These are phyloP conservation scores for Ditylenchus dipsaci DNA, from an alignment of 1,140 invertebrate genomes.

Conservation along the genomic window DNA sequence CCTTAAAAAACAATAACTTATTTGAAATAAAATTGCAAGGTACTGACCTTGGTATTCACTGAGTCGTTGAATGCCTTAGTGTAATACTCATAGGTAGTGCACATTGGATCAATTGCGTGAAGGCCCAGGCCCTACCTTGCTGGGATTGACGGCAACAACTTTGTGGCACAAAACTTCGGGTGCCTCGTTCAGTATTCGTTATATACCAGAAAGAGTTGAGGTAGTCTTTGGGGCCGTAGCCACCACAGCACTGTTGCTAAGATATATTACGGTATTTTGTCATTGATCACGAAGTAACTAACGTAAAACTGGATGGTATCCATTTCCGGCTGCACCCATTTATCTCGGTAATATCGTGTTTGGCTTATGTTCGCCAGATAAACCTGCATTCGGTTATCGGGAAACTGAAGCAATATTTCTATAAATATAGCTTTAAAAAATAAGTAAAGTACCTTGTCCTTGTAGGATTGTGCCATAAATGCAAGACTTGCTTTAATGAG, in stretches of 20 bases:
- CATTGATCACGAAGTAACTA: constrained; percentile 8
- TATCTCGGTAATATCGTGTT: constrained; percentile 54
- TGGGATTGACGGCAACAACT: constrained; percentile 56
- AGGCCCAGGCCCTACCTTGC: constrained; percentile 49
- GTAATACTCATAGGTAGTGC: constrained; percentile 52
- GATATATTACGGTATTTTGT: not conserved
- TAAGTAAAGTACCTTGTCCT: constrained; percentile 41
- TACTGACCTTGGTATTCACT: constrained; percentile 36
- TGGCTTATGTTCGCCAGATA: constrained; percentile 52
- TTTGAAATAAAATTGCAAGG: not conserved
- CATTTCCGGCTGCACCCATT: constrained; percentile 54
- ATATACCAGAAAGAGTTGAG: constrained; percentile 54
- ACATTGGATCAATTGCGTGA: constrained; percentile 51
- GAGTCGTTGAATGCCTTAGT: constrained; percentile 45
- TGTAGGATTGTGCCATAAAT: constrained; percentile 38
- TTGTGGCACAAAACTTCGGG: constrained; percentile 47
- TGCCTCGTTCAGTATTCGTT: constrained; percentile 55
- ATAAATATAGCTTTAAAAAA: constrained; percentile 1
- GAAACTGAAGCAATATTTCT: constrained; percentile 47
- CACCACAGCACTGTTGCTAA: constrained; percentile 57
- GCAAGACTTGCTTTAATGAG: constrained; percentile 40
- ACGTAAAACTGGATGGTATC: constrained; percentile 54
- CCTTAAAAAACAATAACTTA: not conserved
- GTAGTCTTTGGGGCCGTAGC: constrained; percentile 48
- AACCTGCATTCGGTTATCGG: constrained; percentile 37